Evolutionary conservation across 2,797 vertebrate species (phyloP).

Genomic region (Zenarchopterus dispar): DNA sequence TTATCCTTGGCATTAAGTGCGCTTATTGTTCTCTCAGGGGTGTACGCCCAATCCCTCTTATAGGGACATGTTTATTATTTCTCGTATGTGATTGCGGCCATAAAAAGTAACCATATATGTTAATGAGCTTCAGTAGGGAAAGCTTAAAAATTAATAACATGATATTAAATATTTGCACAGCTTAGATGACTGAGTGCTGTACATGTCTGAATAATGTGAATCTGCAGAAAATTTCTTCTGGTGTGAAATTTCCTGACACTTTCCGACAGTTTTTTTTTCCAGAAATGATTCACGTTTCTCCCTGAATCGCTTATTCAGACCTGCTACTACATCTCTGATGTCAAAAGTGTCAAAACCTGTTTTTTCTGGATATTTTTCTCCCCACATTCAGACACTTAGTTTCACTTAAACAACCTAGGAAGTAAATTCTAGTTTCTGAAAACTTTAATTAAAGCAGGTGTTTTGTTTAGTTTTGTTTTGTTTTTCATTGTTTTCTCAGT

Average conservation of each 20-base stretch:
- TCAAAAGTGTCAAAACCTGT: slow-evolving; percentile 20
- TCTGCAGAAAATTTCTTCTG: no score
- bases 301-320: slow-evolving; percentile 5
- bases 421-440: no score
- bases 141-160: no score
- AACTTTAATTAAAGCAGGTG: no score
- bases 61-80: slow-evolving; percentile 27
- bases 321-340: slow-evolving; percentile 36
- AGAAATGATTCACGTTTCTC: slow-evolving; percentile 8
- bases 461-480: no score
- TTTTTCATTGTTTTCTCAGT: no score
- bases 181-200: no score
- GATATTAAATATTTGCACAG: no score
- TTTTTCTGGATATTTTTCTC: neutral
- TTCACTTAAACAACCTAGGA: no score
- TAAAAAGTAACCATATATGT: slow-evolving; percentile 35
- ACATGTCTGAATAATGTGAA: no score
- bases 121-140: neutral
- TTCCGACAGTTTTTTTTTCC: slow-evolving; percentile 18
- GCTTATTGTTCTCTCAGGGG: slow-evolving; percentile 25
- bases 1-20: slow-evolving; percentile 49
- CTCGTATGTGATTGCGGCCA: slow-evolving; percentile 17
- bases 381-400: no score
- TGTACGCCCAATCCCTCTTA: slow-evolving; percentile 3
- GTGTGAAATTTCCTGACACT: slow-evolving; percentile 3